Evolutionary conservation across 2,888 invertebrate genomes (phyloP), one percentile per base, ranked within the genome.

Genomic region (Drosophila nr. perissopoda): DNA sequence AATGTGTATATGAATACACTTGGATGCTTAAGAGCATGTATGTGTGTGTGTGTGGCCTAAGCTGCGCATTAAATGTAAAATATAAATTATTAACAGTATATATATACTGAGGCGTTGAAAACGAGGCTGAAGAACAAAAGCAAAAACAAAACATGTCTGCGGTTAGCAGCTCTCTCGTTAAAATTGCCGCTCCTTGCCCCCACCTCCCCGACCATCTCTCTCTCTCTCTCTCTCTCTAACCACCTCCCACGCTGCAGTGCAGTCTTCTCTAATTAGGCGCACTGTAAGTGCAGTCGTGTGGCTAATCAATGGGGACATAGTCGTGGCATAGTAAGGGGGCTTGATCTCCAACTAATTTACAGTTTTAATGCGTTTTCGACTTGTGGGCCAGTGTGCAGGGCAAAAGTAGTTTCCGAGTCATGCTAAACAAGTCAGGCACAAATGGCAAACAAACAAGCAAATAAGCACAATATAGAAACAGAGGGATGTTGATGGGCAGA

Each of bases 291-390:
- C 82, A 78, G 81, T 78, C 78, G 69, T 80, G 80, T 69, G 80
- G 77, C 78, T 78, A 78, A 78, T 78, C 78, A 78, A 80, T 65
- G 72, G 42, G 67, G 59, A 45, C 54, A 49, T 27, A n/a, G 36
- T n/a, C 8, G 21, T 21, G 63, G n/a, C 31, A 42, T 33, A n/a
- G 25, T 4, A 18, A 36, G 27, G 16, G 16, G 5, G 8, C 1
- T 52, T 49, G 73, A 81, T 81, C 73, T 76, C 87, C 71, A 86
- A 89, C 83, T 85, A 90, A 85, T 85, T 85, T 90, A 78, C 87
- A 88, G 80, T 90, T 85, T 90, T 83, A 85, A 85, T 90, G 86
- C 87, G 72, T 90, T 86, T 86, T 82, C 73, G 88, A 84, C 84
- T 82, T 89, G 84, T 78, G 84, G 87, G 68, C 27, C 38, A 56